Evolutionary conservation across 2,797 vertebrate genomes (phyloP), one percentile per base, ranked within the genome.

Genomic region (Acipenser ruthenus): DNA sequence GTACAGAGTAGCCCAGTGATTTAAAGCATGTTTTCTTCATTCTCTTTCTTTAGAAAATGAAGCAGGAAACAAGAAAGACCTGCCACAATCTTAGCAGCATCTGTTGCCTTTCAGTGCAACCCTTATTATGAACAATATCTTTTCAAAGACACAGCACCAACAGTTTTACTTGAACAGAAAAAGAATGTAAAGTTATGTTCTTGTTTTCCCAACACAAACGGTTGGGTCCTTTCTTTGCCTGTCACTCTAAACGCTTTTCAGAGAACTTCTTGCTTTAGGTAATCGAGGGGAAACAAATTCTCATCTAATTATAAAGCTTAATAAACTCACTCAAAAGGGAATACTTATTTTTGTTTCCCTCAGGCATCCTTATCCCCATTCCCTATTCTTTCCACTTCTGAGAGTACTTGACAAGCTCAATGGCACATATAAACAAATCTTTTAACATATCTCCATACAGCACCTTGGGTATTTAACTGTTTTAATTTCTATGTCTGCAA

Each of bases 21-120:
- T 89, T 82, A 89, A 87, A 86, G 78, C 70, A 62, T 71, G 71
- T 71, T 75, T 75, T 79, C 71, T 62, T 48, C 60, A 52, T 66
- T 68, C 62, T 68, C 69, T 13, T 50, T 49, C 50, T 66, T 68
- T 55, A 74, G 69, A 76, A 75, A 70, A 72, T 63, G 50, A 73
- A 59, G 59, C 69, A 65, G 64, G 65, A 64, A 65, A 56, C 71
- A 74, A 68, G 75, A 81, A 65, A 80, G 82, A 64, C 81, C 79
- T 75, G 71, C 72, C 73, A 71, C 77, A 78, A 80, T 83, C 83
- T 81, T 77, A 77, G 77, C 77, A 86, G 84, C 85, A 91, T 91
- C 89, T 92, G 89, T 83, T 87, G 81, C 81, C 83, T 92, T 89
- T 91, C 86, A 88, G 67, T 60, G 71, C 70, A 65, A 73, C 77